Base-by-base conservation (phyloP, 1,140 invertebrate genomes). In the Varroa destructor region DNA sequence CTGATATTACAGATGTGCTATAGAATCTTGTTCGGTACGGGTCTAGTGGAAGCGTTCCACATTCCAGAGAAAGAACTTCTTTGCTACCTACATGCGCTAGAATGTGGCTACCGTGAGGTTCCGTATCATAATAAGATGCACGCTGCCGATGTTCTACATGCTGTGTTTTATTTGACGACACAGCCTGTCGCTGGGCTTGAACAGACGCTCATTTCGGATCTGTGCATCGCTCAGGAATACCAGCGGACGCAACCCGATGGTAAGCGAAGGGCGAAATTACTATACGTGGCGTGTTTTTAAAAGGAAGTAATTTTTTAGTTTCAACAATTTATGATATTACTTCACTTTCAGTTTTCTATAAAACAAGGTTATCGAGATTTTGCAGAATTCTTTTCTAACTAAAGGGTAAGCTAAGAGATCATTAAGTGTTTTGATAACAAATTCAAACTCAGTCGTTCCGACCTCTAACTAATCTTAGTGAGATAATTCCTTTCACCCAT, bases 101-200 rank as follows among this genome's bases (percentile, higher is more conserved):
- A 87, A 78, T 75, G 80, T 64, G 85, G 85, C 10, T 86, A 86
- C 76, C 78, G 83, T 78, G 81, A 85, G 57, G 85, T 85, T 78
- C 85, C 85, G 78, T 86, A 86, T 81, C 85, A 86, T 77, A 87
- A 86, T 77, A 78, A 84, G 72, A 82, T 85, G 73, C 85, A 86
- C 78, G 86, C 85, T 0, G 83, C 85, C 10, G 85, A 86, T 76
- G 85, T 86, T 8, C 77, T 87, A 40, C 86, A 87, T 74, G 85
- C 82, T n/a, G 84, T 85, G 56, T 86, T 84, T 77, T 86, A 85
- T 77, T 79, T 87, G 55, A 85, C 84, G 0, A 83, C 82, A 25
- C 85, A 86, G 76, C 83, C 84, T 12, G 84, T 86, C 36, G 83
- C 84, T 3, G 85, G 84, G 46, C 85, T 86, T 75, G 77, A 78